Conservation (phyloP, 2,888 invertebrate species). For the Hypercompe scribonia region DNA sequence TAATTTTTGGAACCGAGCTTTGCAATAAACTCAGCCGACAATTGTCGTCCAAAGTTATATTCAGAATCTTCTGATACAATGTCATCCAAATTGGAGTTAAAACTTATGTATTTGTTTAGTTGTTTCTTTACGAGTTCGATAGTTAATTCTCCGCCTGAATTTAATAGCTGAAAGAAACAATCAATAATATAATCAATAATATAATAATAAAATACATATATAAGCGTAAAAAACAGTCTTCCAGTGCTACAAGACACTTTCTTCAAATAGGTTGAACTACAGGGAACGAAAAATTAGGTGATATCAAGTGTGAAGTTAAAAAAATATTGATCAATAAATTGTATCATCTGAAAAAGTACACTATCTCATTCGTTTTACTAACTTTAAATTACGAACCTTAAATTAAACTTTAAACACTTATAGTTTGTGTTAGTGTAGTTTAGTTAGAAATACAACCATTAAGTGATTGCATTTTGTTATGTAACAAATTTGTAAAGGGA, state of each 20-base stretch:
- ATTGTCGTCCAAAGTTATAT: slow-evolving; percentile 95
- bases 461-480: not conserved
- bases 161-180: slow-evolving; percentile 64
- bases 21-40: slow-evolving; percentile 92
- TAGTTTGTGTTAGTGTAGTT: no score
- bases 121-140: slow-evolving; percentile 90
- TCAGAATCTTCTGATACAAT: slow-evolving; percentile 95
- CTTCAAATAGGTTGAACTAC: not conserved
- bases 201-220: no score
- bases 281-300: not conserved
- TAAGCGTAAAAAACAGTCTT: not conserved
- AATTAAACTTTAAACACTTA: no score
- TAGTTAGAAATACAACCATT: not conserved
- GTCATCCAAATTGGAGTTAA: slow-evolving; percentile 89
- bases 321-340: no score
- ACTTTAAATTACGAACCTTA: no score
- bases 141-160: slow-evolving; percentile 80
- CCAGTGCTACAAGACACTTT: not conserved
- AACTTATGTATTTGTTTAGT: slow-evolving; percentile 84
- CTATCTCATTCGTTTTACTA: no score
- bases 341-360: no score
- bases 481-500: not conserved
- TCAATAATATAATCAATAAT: no score
- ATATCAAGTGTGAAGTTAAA: no score
- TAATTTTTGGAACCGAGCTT: slow-evolving; percentile 90